Evolutionary conservation across 2,888 invertebrate species (phyloP).

Genomic region (Scaptomyza parva): DNA sequence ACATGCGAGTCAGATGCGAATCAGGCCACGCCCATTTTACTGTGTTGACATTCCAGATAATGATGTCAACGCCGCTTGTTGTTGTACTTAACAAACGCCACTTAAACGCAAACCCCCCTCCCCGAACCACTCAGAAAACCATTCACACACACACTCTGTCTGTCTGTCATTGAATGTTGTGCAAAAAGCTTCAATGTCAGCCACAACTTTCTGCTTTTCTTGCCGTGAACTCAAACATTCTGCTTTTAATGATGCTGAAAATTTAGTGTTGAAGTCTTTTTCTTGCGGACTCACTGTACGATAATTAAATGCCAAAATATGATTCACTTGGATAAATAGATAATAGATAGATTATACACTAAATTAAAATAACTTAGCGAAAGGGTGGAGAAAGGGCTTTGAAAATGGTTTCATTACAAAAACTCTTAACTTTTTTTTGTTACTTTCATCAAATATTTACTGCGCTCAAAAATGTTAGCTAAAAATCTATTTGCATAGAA

Average conservation of each 20-base stretch:
- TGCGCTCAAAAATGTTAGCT: not conserved
- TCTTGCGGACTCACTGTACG: constrained; percentile 24
- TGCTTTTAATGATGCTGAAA: constrained; percentile 57
- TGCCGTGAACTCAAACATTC: constrained; percentile 19
- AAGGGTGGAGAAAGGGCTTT: too few species aligned
- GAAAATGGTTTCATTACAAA: too few species aligned
- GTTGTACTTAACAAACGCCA: constrained; percentile 73
- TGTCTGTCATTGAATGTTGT: constrained; percentile 41
- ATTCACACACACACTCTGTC: not conserved
- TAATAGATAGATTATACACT: not conserved
- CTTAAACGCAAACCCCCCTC: constrained; percentile 61
- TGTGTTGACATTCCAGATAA: constrained; percentile 75
- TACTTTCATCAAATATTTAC: not conserved
- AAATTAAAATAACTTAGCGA: not conserved
- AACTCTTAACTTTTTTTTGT: too few species aligned
- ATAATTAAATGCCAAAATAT: constrained; percentile 37
- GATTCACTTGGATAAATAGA: not conserved
- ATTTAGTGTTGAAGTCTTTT: constrained; percentile 28
- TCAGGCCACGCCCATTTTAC: constrained; percentile 37
- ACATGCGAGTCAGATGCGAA: not conserved
- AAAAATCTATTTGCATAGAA: not conserved
- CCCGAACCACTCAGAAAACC: not conserved
- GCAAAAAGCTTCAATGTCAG: constrained; percentile 50
- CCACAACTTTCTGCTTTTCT: constrained; percentile 33
- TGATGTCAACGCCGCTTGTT: constrained; percentile 72